Evolutionary conservation across 2,888 invertebrate genomes (phyloP), one percentile per base, ranked within the genome.

Genomic region (Drosophila colorata): DNA sequence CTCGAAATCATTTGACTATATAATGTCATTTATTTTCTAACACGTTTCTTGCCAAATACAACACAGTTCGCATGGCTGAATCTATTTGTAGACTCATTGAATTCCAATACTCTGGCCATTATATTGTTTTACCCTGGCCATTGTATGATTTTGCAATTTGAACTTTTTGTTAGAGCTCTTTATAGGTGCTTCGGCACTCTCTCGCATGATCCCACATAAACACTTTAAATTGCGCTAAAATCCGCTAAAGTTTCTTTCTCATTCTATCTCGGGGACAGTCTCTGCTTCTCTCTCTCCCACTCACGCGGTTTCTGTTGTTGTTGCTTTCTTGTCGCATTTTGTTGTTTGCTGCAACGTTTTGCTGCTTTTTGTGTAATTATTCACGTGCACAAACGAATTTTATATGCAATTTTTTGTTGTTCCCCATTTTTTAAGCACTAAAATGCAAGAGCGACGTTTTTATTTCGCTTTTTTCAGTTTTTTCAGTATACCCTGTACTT

Each of bases 311-410:
- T 49, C 38, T 18, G 44, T 11, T 43, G 52, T 58, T 63, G 69
- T 66, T 68, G 65, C 57, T 61, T 66, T 63, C 49, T 55, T 25
- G 8, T 28, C 28, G 46, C 25, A 53, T 59, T 60, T 56, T 41
- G 14, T 47, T 72, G 58, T 73, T 71, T 60, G 57, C 60, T 49
- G 63, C 61, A 65, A 55, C 52, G 51, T 73, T 72, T 75, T 71
- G 63, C 58, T 63, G 69, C 70, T 70, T 76, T 82, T 85, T 85
- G 61, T 76, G 82, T 73, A 82, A 82, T 85, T 87, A 78, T 84
- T 87, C 85, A 83, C 78, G 70, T 78, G 73, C 74, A 64, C 69
- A 78, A 74, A 64, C 74, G 61, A 70, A 78, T 78, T 78, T 78
- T 69, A 52, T 55, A 49, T 69, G 38, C 60, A 43, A 25, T 52